Evolutionary conservation across 1,140 invertebrate species (phyloP).

Genomic region (Drosophila burlai): DNA sequence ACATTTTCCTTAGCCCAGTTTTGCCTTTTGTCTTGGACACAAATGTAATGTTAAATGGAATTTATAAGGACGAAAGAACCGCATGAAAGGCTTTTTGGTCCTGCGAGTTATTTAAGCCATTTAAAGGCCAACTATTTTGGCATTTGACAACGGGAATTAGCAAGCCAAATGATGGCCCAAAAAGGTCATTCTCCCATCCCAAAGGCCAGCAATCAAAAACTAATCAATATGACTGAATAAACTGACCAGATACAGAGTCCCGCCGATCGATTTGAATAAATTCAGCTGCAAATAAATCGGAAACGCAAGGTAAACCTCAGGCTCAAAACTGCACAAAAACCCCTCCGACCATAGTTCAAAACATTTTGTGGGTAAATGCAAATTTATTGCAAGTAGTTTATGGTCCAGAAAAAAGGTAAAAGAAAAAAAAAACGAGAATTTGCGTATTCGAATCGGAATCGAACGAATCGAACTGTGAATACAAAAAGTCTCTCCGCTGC

Average conservation of each 20-base stretch:
- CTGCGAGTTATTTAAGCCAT: slow-evolving; percentile 9
- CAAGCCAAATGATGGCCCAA: slow-evolving; percentile 58
- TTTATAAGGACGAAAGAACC: slow-evolving; percentile 3
- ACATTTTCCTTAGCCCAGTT: slow-evolving; percentile 11
- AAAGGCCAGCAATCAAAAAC: slow-evolving; percentile 70
- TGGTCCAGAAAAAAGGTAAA: slow-evolving; percentile 15
- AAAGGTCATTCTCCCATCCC: slow-evolving; percentile 57
- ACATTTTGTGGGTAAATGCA: slow-evolving; percentile 82
- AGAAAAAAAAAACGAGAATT: slow-evolving; percentile 40
- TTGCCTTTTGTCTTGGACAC: slow-evolving; percentile 40
- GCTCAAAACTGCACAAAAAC: slow-evolving; percentile 26
- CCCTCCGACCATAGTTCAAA: slow-evolving; percentile 69
- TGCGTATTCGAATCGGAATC: slow-evolving; percentile 67
- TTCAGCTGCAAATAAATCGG: slow-evolving; percentile 73
- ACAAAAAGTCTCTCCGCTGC: slow-evolving; percentile 31
- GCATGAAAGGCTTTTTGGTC: slow-evolving; percentile 21
- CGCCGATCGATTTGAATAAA: slow-evolving; percentile 73
- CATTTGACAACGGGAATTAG: slow-evolving; percentile 43
- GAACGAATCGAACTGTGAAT: slow-evolving; percentile 63
- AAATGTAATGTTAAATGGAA: slow-evolving; percentile 30
- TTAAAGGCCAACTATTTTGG: neutral
- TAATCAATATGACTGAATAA: slow-evolving; percentile 73
- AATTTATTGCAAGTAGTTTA: slow-evolving; percentile 69
- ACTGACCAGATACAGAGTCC: slow-evolving; percentile 18
- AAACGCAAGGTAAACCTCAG: slow-evolving; percentile 62